phyloP scores from a whole-genome alignment of 2,113 vertebrate species.

The Pygoscelis antarcticus region DNA sequence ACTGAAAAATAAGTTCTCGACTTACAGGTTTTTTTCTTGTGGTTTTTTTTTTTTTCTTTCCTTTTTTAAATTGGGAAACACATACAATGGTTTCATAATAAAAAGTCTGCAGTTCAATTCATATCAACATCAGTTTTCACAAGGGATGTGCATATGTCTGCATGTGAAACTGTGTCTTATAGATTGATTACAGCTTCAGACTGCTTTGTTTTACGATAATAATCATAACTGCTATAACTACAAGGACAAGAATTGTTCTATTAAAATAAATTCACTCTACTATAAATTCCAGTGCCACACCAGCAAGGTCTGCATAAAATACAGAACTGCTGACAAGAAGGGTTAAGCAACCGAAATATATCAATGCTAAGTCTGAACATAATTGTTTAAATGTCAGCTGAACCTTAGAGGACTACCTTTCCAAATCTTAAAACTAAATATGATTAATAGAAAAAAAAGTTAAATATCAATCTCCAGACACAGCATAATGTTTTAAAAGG shows the following conservation, averaged over 20 bases:
- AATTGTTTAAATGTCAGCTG: slow-evolving; percentile 69
- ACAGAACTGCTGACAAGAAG: slow-evolving; percentile 61
- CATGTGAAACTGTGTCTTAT: background rate
- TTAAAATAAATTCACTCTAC: slow-evolving; percentile 17
- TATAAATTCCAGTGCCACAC: slow-evolving; percentile 38
- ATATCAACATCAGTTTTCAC: background rate
- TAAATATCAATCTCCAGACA: slow-evolving; percentile 65
- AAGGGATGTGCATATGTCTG: background rate
- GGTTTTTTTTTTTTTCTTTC: background rate
- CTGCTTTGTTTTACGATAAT: background rate
- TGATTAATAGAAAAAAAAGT: slow-evolving; percentile 43
- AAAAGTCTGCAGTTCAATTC: background rate
- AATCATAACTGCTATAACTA: background rate
- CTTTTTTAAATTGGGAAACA: background rate
- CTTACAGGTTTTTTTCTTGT: background rate
- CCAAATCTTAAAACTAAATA: slow-evolving; percentile 64
- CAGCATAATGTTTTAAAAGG: slow-evolving; percentile 48
- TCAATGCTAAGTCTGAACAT: slow-evolving; percentile 47
- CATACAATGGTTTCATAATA: background rate
- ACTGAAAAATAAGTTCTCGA: background rate
- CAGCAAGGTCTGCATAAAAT: slow-evolving; percentile 36
- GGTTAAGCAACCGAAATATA: slow-evolving; percentile 59
- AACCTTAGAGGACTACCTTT: slow-evolving; percentile 60
- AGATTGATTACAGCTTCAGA: background rate
- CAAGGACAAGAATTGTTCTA: background rate